phyloP scores from a whole-genome alignment of 2,888 invertebrate genomes.

The Microplitis deprimator region DNA sequence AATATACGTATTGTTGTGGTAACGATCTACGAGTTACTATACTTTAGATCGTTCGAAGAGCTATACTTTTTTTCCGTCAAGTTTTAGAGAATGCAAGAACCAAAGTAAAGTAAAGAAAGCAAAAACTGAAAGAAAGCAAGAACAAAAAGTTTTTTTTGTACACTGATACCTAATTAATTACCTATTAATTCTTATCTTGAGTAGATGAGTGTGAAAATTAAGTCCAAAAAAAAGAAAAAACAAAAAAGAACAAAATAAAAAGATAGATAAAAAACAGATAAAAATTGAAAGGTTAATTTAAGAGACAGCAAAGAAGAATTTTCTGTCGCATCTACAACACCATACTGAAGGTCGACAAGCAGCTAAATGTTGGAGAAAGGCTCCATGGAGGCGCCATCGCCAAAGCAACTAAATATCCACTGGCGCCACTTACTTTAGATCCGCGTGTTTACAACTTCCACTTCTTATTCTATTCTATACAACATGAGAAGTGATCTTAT shows the following conservation, averaged over 20 bases:
- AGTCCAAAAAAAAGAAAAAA: not conserved
- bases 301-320: slow-evolving; percentile 41
- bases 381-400: slow-evolving; percentile 38
- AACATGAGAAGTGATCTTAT: not conserved
- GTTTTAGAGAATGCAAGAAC: too few relatives aligned
- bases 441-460: slow-evolving; percentile 10
- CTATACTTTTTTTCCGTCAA: too few relatives aligned
- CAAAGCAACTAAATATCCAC: slow-evolving; percentile 29
- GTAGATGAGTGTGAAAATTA: not conserved
- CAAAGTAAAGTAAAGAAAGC: too few relatives aligned
- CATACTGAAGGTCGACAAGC: slow-evolving; percentile 49
- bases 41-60: too few relatives aligned
- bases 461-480: not conserved
- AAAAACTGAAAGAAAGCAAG: too few relatives aligned
- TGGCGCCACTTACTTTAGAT: slow-evolving; percentile 39
- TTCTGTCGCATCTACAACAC: slow-evolving; percentile 42
- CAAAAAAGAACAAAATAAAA: not conserved
- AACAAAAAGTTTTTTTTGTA: too few relatives aligned
- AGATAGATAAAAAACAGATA: slow-evolving; percentile 21
- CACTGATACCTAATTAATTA: too few relatives aligned
- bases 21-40: too few relatives aligned
- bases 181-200: not conserved
- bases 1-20: too few relatives aligned
- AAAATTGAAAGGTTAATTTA: slow-evolving; percentile 16
- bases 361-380: slow-evolving; percentile 46